Conservation (phyloP, 1,140 invertebrate species). For the Musca vetustissima region DNA sequence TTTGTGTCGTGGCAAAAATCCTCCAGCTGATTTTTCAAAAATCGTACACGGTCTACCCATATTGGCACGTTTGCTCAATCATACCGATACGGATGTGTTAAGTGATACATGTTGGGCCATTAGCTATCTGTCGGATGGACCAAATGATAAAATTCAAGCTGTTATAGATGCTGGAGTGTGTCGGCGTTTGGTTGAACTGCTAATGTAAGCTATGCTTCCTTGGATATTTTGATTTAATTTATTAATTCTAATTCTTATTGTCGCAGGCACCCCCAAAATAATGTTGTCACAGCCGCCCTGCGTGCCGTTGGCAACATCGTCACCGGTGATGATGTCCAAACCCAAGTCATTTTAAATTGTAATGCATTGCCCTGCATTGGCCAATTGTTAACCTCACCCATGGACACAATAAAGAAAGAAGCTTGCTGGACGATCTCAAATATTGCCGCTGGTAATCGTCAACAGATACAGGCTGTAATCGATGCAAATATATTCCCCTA, state of each 20-base stretch:
- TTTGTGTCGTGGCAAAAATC: constrained; percentile 94
- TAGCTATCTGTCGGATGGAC: constrained; percentile 92
- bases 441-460: constrained; percentile 93
- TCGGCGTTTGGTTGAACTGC: constrained; percentile 87
- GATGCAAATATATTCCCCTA: constrained; percentile 94
- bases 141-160: constrained; percentile 97
- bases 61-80: constrained; percentile 83
- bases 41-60: constrained; percentile 83
- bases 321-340: constrained; percentile 96
- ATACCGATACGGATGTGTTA: constrained; percentile 87
- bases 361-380: constrained; percentile 83
- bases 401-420: constrained; percentile 92
- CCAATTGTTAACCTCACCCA: constrained; percentile 75
- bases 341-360: constrained; percentile 92
- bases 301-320: constrained; percentile 97
- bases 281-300: constrained; percentile 92
- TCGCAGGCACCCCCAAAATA: constrained; percentile 80
- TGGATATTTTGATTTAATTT: neutral
- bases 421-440: constrained; percentile 99
- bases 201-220: constrained; percentile 69
- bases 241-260: constrained; percentile 18
- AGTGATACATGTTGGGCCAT: constrained; percentile 96
- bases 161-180: constrained; percentile 97
- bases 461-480: constrained; percentile 93
- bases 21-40: constrained; percentile 90